These are phyloP conservation scores for Girardia tigrina DNA, from an alignment of 2,888 invertebrate species.

Conservation along the genomic window DNA sequence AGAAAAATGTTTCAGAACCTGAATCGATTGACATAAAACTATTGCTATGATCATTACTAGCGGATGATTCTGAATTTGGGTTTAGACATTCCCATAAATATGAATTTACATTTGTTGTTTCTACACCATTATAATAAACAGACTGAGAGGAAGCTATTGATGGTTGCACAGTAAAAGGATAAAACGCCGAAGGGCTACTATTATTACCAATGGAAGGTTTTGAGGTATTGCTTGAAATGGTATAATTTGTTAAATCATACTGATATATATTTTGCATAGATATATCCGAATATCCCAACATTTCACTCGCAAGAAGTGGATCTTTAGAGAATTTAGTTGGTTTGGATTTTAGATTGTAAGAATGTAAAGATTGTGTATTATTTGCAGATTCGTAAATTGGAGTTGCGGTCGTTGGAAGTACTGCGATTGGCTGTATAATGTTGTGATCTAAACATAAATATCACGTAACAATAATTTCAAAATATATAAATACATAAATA, in stretches of 20 bases:
- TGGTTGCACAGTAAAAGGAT: not conserved
- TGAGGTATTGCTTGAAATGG: not conserved
- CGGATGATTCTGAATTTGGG: not conserved
- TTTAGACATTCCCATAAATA: not conserved
- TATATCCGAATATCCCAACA: not conserved
- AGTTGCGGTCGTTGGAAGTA: conserved; percentile 1
- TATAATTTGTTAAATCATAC: not conserved
- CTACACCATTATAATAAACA: not conserved
- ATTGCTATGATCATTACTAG: conserved; percentile 13
- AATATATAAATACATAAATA: too few species aligned
- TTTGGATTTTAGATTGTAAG: not conserved
- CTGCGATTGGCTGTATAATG: not conserved
- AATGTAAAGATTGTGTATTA: not conserved
- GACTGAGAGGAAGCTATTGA: not conserved
- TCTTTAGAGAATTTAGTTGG: not conserved
- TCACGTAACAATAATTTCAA: too few species aligned
- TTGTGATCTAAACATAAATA: conserved; percentile 5
- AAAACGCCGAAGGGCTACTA: not conserved
- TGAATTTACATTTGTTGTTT: not conserved
- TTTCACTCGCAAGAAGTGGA: conserved; percentile 9
- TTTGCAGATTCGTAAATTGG: not conserved
- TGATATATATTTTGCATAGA: not conserved
- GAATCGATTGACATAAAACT: not conserved
- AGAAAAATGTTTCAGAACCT: conserved; percentile 2
- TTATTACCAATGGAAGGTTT: conserved; percentile 16